Evolutionary conservation across 2,113 vertebrate genomes (phyloP).

Genomic region (Brienomyrus brachyistius): DNA sequence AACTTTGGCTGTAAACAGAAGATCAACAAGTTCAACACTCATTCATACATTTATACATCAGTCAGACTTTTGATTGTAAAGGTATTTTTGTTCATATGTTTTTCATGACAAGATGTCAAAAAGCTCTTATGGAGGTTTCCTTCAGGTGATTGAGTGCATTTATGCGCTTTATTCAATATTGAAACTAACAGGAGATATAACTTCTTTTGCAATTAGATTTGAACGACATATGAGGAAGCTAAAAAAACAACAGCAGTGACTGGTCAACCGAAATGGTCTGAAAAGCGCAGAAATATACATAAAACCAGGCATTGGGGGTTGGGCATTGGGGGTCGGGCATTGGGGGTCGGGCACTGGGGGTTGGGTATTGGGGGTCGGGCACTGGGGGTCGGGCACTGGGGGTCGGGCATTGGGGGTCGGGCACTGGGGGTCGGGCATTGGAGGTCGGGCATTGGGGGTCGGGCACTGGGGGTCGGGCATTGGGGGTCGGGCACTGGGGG

Average conservation of each 20-base stretch:
- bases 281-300: neutral
- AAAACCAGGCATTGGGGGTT: neutral
- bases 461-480: too few relatives aligned
- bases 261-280: neutral
- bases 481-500: too few relatives aligned
- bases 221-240: neutral
- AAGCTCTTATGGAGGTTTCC: slow-evolving; percentile 1
- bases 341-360: too few relatives aligned
- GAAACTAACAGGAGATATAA: slow-evolving; percentile 6
- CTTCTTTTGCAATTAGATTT: slow-evolving; percentile 9
- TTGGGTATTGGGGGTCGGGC: too few relatives aligned
- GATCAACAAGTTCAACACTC: slow-evolving; percentile 31
- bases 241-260: neutral
- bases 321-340: too few relatives aligned
- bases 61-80: slow-evolving; percentile 18
- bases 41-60: slow-evolving; percentile 27
- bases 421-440: too few relatives aligned
- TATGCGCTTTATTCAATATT: slow-evolving; percentile 10
- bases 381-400: too few relatives aligned
- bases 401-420: too few relatives aligned
- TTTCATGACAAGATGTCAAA: slow-evolving; percentile 16
- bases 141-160: slow-evolving; percentile 13
- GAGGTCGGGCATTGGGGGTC: too few relatives aligned
- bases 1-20: slow-evolving; percentile 32
- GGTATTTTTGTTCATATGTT: neutral